These are phyloP conservation scores for Neelides folsomi DNA, from an alignment of 2,888 invertebrate species.

Conservation along the genomic window DNA sequence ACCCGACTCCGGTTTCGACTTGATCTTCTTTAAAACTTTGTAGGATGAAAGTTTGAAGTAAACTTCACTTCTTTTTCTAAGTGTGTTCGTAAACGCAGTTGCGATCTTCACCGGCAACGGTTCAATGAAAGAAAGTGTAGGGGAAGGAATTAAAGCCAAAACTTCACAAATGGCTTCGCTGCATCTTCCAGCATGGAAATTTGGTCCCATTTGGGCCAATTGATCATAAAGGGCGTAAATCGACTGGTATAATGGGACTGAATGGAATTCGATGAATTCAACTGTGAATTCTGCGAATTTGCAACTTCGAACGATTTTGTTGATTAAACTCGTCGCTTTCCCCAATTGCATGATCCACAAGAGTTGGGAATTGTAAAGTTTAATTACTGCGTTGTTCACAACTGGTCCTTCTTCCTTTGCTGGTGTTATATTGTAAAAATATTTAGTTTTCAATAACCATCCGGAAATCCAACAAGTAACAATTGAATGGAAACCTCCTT, in stretches of 20 bases:
- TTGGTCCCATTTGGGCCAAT: conserved; percentile 8
- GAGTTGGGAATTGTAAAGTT: conserved; percentile 12
- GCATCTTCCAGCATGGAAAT: conserved; percentile 11
- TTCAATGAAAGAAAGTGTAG: conserved; percentile 23
- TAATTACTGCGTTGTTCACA: background rate
- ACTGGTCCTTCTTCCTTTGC: too few species aligned
- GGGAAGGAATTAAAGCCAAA: conserved; percentile 18
- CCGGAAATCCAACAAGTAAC: conserved; percentile 28
- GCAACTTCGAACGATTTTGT: conserved; percentile 8
- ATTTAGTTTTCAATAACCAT: conserved; percentile 23
- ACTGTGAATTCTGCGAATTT: conserved; percentile 10
- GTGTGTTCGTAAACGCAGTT: conserved; percentile 15
- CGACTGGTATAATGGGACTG: conserved; percentile 21
- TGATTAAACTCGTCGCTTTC: conserved; percentile 8
- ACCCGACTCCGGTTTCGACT: conserved; percentile 5
- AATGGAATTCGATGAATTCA: conserved; percentile 28
- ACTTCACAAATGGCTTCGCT: conserved; percentile 14
- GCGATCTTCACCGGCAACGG: conserved; percentile 15
- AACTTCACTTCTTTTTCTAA: conserved; percentile 2
- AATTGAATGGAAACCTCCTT: conserved; percentile 19
- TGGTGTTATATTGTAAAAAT: conserved; percentile 5
- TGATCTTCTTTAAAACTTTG: conserved; percentile 19
- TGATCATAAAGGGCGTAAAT: conserved; percentile 23
- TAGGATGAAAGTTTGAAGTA: conserved; percentile 15
- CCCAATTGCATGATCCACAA: conserved; percentile 18